These are phyloP conservation scores for Pachliopta kotzebuea DNA, from an alignment of 2,888 invertebrate genomes.

Conservation along the genomic window DNA sequence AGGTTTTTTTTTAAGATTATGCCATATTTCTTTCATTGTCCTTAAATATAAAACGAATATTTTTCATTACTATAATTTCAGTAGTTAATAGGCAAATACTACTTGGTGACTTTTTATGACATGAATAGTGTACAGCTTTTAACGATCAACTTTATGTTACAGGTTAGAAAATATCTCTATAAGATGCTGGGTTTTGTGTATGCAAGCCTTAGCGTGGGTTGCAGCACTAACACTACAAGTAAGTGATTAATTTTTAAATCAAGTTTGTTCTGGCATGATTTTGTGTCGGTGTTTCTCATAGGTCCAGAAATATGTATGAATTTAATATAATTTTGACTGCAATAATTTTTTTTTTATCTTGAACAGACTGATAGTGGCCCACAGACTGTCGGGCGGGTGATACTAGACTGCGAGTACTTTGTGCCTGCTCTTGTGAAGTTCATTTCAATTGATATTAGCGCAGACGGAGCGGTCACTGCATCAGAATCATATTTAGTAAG, in stretches of 20 bases:
- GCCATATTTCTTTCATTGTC: too few species aligned
- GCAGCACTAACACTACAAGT: constrained; percentile 79
- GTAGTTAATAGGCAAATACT: too few species aligned
- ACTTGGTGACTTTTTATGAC: neutral
- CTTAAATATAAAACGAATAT: too few species aligned
- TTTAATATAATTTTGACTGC: neutral
- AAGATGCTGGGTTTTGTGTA: constrained; percentile 89
- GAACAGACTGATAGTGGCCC: constrained; percentile 64
- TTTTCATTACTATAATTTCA: too few species aligned
- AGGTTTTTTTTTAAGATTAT: too few species aligned
- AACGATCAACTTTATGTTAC: constrained; percentile 34
- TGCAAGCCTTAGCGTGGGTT: constrained; percentile 87
- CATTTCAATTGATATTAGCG: constrained; percentile 81
- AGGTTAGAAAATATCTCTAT: constrained; percentile 68
- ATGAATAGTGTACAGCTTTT: neutral
- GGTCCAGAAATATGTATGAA: too few species aligned
- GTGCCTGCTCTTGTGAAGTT: constrained; percentile 84
- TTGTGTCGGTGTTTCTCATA: neutral
- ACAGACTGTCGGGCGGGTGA: constrained; percentile 82
- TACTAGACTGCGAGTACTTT: constrained; percentile 84
- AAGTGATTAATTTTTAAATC: constrained; percentile 25
- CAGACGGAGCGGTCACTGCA: constrained; percentile 60
- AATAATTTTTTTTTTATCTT: neutral
- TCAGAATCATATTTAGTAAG: constrained; percentile 69
- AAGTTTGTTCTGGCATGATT: neutral